phyloP scores from a whole-genome alignment of 2,888 invertebrate species.

The Agrotis clavis region DNA sequence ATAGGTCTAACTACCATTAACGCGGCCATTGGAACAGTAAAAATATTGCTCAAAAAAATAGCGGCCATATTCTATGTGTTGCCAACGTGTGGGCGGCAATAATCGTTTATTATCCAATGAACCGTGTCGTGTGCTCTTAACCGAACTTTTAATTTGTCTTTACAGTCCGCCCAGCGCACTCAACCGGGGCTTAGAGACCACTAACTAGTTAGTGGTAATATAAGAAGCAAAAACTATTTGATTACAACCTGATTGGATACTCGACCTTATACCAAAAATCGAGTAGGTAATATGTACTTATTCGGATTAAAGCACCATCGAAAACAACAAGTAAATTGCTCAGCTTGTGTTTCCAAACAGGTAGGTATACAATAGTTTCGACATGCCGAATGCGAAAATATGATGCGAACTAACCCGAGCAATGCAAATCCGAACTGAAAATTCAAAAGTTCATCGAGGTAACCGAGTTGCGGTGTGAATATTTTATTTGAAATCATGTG shows the following conservation, averaged over 20 bases:
- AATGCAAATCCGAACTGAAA: conserved; percentile 63
- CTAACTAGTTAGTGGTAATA: conserved; percentile 13
- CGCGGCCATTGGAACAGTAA: conserved; percentile 4
- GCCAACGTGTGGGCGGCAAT: conserved; percentile 51
- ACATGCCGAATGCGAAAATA: conserved; percentile 48
- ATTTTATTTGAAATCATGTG: conserved; percentile 68
- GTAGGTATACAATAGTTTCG: conserved; percentile 18
- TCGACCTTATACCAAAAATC: neutral
- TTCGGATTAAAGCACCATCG: conserved; percentile 12
- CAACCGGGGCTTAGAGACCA: conserved; percentile 30
- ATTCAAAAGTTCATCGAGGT: conserved; percentile 68
- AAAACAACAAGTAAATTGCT: conserved; percentile 27
- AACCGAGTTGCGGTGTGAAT: conserved; percentile 68
- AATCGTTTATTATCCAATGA: conserved; percentile 63
- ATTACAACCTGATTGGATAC: conserved; percentile 2
- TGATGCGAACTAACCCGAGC: conserved; percentile 58
- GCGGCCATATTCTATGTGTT: conserved; percentile 26
- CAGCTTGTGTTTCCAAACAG: conserved; percentile 35
- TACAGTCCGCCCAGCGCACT: conserved; percentile 24
- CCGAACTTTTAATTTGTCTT: conserved; percentile 62
- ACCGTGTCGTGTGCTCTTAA: conserved; percentile 59
- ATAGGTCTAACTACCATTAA: conserved; percentile 28
- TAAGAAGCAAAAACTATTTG: conserved; percentile 8
- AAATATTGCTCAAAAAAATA: conserved; percentile 19
- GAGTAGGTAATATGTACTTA: neutral